Conservation (phyloP, 2,888 invertebrate genomes). For the Nipponacmea schrenckii region DNA sequence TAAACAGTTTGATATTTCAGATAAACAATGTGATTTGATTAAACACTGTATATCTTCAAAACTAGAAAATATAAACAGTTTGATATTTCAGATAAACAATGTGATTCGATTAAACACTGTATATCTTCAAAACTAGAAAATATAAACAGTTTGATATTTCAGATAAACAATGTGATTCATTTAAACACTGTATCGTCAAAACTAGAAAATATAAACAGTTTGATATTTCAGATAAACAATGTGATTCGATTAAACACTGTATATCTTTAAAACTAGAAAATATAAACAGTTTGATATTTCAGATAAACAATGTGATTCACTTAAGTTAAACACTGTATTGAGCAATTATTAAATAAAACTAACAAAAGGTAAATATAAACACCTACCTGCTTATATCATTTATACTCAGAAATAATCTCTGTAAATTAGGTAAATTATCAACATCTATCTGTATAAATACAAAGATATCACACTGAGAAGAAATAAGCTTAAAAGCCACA, state of each 20-base stretch:
- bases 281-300: no score
- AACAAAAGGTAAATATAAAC: background rate
- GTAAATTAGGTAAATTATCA: constrained; percentile 79
- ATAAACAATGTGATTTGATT: constrained; percentile 80
- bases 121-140: constrained; percentile 83
- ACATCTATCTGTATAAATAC: constrained; percentile 79
- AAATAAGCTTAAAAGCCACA: no score
- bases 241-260: no score
- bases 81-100: constrained; percentile 82
- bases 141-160: background rate
- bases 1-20: constrained; percentile 86
- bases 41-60: constrained; percentile 88
- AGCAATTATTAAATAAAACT: no score
- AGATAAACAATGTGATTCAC: no score
- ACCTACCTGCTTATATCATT: constrained; percentile 78
- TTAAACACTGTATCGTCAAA: no score
- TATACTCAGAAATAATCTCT: constrained; percentile 85
- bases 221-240: no score
- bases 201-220: no score
- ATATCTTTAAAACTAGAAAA: no score
- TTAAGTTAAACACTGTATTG: no score
- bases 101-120: constrained; percentile 81
- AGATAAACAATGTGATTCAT: background rate
- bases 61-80: no score
- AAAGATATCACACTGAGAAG: no score